These are phyloP conservation scores for Hipparchia sbordonii DNA, from an alignment of 2,888 invertebrate genomes.

Conservation along the genomic window DNA sequence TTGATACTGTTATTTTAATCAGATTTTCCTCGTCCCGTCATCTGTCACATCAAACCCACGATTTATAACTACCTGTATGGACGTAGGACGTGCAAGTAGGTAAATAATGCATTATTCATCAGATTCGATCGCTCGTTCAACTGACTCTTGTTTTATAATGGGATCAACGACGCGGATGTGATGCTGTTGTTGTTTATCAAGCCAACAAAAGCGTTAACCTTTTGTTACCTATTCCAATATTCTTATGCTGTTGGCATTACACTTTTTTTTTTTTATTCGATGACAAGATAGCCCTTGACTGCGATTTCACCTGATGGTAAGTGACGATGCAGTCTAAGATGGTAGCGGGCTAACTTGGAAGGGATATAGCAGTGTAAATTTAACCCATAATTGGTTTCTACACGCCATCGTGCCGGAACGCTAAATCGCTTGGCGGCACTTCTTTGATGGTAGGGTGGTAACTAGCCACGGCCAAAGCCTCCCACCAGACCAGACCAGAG, in stretches of 20 bases:
- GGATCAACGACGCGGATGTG: conserved; percentile 23
- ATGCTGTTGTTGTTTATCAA: conserved; percentile 1
- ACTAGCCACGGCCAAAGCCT: too few species aligned
- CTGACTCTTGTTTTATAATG: conserved; percentile 23
- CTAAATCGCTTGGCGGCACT: too few species aligned
- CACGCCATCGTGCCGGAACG: too few species aligned
- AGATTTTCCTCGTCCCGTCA: conserved; percentile 4
- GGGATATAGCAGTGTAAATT: too few species aligned
- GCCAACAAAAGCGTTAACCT: conserved; percentile 7
- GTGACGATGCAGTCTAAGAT: too few species aligned
- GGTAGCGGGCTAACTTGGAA: too few species aligned
- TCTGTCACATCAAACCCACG: neutral
- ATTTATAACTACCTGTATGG: conserved; percentile 6
- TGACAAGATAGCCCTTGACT: too few species aligned
- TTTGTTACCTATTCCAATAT: neutral
- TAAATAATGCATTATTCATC: conserved; percentile 37
- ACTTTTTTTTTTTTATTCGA: too few species aligned
- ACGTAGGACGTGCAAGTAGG: neutral
- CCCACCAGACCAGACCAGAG: too few species aligned
- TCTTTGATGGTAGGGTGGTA: too few species aligned
- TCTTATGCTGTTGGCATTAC: neutral
- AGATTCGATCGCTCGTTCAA: conserved; percentile 17
- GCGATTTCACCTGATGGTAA: too few species aligned
- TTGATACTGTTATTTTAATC: neutral
- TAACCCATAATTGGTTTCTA: too few species aligned